Base-by-base conservation (phyloP, 2,797 vertebrate genomes). In the Hoplostethus atlanticus region DNA sequence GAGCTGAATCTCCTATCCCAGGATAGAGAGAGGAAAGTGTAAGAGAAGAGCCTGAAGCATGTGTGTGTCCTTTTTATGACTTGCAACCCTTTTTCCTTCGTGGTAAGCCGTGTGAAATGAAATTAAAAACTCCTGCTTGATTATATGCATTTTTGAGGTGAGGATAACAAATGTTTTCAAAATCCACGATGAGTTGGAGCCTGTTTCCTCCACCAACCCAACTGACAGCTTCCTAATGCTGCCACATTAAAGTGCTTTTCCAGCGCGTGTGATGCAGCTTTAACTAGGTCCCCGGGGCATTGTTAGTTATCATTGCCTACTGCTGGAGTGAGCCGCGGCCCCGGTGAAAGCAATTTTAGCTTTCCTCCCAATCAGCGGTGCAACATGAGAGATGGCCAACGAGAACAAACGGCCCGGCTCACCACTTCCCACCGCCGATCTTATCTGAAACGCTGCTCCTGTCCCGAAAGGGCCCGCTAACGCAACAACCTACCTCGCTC, bases 281-380 rank as follows among this genome's bases (percentile, higher is more conserved):
- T 97, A 97, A 97, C 96, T 96, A 96, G 96, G 93, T 96, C 96
- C 96, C 96, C 68, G 42, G 96, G 96, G 97, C 94, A 96, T 96
- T 96, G 96, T 97, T 97, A 96, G 95, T 95, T 96, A 97, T 97
- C 96, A 97, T 96, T 94, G 96, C 95, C 95, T 95, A 95, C 95
- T 95, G 95, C 93, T 94, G 93, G 93, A 89, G 92, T 64, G 93
- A 95, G 94, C 88, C 85, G 48, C 60, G 31, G 88, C 65, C 89
- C 95, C 94, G 77, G 71, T 91, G 93, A 95, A 95, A 95, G 94
- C 66, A 88, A 95, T 96, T 95, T 95, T 94, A 93, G 87, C 92
- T 94, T 95, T 95, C 93, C 93, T 95, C 91, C 95, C 93, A 94
- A 95, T 95, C 95, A 94, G 91, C 91, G 89, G 90, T 81, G 91